A percentile compares a stretch with the other conserved stretches of the same genome.
phyloP scores from a whole-genome alignment of 2,888 invertebrate species.

The Tribolium freemani region DNA sequence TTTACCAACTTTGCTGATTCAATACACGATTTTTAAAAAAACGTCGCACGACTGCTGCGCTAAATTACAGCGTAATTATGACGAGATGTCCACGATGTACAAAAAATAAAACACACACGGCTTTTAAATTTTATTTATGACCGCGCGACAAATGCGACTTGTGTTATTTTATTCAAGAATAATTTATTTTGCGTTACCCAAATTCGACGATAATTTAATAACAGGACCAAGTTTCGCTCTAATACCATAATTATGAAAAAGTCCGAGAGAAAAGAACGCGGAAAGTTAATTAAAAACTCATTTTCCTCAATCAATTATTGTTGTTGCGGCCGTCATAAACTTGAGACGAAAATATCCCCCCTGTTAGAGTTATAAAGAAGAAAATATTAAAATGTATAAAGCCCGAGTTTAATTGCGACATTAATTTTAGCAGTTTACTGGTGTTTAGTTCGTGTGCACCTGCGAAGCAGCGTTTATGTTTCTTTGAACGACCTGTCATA shows the following conservation, averaged over 20 bases:
- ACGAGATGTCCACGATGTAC: slow-evolving; percentile 12
- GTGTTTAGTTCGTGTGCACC: slow-evolving; percentile 33
- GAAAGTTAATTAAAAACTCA: slow-evolving; percentile 35
- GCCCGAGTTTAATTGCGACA: slow-evolving; percentile 35
- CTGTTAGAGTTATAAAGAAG: slow-evolving; percentile 25
- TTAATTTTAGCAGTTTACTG: slow-evolving; percentile 36
- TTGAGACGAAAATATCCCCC: slow-evolving; percentile 14
- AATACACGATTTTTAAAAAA: too few relatives aligned
- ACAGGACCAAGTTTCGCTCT: slow-evolving; percentile 10
- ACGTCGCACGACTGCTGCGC: not conserved
- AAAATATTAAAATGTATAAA: slow-evolving; percentile 35
- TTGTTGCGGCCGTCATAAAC: slow-evolving; percentile 25
- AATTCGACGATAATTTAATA: slow-evolving; percentile 34
- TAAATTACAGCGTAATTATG: slow-evolving; percentile 38
- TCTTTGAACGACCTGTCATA: slow-evolving; percentile 37
- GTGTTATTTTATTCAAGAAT: too few relatives aligned
- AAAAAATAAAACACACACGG: slow-evolving; percentile 20
- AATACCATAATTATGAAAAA: slow-evolving; percentile 13
- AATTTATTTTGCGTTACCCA: not conserved
- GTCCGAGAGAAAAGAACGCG: slow-evolving; percentile 11
- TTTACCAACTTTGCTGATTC: not conserved
- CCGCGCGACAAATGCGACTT: not conserved
- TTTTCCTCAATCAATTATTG: slow-evolving; percentile 36
- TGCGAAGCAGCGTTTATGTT: slow-evolving; percentile 34
- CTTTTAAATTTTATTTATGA: slow-evolving; percentile 44